These are phyloP conservation scores for Myotis yumanensis DNA, from an alignment of 2,113 vertebrate genomes.

Conservation along the genomic window DNA sequence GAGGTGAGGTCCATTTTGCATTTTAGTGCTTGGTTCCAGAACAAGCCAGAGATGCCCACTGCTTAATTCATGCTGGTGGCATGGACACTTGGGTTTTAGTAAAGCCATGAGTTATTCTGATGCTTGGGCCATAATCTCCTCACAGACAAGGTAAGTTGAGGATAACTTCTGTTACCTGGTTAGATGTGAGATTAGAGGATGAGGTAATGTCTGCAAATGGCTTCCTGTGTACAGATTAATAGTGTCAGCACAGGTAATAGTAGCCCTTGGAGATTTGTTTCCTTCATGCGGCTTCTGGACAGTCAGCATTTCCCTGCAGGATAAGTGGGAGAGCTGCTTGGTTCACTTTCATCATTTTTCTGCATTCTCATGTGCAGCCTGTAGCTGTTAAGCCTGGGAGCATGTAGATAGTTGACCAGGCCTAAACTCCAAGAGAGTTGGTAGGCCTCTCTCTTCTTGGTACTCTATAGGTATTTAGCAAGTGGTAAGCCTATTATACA, in stretches of 20 bases:
- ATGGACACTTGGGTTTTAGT: neutral
- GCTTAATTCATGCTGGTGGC: neutral
- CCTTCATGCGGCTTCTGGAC: neutral
- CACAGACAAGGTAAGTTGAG: neutral
- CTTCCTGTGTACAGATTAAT: neutral
- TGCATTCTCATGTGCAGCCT: neutral
- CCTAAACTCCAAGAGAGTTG: neutral
- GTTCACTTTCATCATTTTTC: neutral
- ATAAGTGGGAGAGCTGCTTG: neutral
- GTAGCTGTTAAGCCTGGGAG: neutral
- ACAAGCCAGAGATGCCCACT: neutral
- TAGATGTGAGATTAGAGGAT: slow-evolving; percentile 31
- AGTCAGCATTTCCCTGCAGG: neutral
- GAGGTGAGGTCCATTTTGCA: neutral
- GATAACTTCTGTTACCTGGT: neutral
- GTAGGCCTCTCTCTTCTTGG: neutral
- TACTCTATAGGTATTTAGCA: neutral
- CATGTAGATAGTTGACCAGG: neutral
- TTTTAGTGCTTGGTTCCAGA: neutral
- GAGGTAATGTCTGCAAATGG: slow-evolving; percentile 54
- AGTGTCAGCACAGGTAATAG: neutral
- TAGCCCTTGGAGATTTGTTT: neutral
- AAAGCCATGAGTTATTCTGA: neutral
- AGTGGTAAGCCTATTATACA: neutral
- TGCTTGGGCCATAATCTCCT: neutral